Percentiles rank a stretch among this genome's conserved stretches.
phyloP scores from a whole-genome alignment of 92 coral and sea anemone species.

The Palythoa grandis region DNA sequence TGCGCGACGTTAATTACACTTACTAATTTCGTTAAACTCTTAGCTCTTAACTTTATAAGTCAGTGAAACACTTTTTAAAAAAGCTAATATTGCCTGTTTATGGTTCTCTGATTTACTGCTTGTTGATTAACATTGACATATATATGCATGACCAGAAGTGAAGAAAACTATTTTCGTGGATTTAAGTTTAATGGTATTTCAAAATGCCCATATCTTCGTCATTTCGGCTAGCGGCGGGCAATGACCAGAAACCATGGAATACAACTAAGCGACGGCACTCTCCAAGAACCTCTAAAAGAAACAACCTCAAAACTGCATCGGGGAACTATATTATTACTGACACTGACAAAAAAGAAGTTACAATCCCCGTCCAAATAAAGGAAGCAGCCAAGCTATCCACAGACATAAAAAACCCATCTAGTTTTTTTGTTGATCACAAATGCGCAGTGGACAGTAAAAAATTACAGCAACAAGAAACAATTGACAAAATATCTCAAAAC shows the following conservation, averaged over 20 bases:
- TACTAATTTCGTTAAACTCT: neutral
- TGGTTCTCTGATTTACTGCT: neutral
- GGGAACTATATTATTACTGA: neutral
- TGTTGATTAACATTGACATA: neutral
- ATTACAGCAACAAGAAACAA: neutral
- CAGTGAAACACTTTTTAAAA: neutral
- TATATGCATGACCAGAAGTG: neutral
- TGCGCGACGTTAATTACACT: no score
- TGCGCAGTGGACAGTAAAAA: neutral
- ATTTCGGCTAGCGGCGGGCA: conserved; percentile 51
- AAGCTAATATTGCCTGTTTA: no score
- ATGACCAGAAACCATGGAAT: conserved; percentile 14
- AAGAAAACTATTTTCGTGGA: neutral
- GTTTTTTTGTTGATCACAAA: neutral
- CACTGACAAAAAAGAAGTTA: neutral
- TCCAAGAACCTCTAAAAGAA: neutral
- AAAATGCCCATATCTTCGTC: conserved; percentile 90
- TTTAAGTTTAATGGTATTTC: neutral
- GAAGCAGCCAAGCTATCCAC: neutral
- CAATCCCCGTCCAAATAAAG: neutral
- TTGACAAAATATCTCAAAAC: neutral
- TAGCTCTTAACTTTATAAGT: neutral
- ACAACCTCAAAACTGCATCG: neutral
- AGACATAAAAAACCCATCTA: neutral
- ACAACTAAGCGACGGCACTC: conserved; percentile 10